Evolutionary conservation across 2,797 vertebrate genomes (phyloP).

Genomic region (Hippoglossus hippoglossus): DNA sequence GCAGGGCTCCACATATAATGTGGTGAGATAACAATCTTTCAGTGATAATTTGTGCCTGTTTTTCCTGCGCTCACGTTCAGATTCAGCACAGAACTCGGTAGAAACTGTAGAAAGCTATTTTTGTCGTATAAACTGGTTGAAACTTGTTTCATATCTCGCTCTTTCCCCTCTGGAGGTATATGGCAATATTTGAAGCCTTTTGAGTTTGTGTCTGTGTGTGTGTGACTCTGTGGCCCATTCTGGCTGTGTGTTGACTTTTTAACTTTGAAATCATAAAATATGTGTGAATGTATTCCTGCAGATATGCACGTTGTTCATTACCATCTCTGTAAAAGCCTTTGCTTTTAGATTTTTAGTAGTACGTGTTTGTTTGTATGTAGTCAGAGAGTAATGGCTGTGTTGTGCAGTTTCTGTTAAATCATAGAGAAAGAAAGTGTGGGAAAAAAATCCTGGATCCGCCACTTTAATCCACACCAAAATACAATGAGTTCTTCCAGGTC

Average conservation of each 20-base stretch:
- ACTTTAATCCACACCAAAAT: no score
- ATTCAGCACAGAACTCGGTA: conserved; percentile 8
- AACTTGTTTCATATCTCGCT: conserved; percentile 11
- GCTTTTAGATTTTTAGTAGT: background rate
- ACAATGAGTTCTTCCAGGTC: no score
- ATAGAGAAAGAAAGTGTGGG: no score
- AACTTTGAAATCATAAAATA: background rate
- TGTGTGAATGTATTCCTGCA: background rate
- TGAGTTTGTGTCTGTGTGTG: conserved; percentile 15
- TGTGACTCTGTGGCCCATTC: conserved; percentile 13
- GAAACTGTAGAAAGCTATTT: conserved; percentile 22
- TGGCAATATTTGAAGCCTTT: conserved; percentile 9
- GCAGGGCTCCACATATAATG: background rate
- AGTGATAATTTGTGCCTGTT: background rate
- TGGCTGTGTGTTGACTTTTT: conserved; percentile 11
- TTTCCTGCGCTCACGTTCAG: background rate
- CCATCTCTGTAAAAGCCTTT: conserved; percentile 22
- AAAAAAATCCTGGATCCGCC: no score
- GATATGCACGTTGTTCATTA: background rate
- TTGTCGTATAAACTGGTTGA: conserved; percentile 5
- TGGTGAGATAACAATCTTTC: background rate
- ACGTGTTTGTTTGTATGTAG: conserved; percentile 3
- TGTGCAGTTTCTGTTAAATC: no score
- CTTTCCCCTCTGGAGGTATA: conserved; percentile 25
- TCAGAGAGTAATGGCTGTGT: no score